These are phyloP conservation scores for Sweltsa coloradensis DNA, from an alignment of 1,140 invertebrate genomes.

Conservation along the genomic window DNA sequence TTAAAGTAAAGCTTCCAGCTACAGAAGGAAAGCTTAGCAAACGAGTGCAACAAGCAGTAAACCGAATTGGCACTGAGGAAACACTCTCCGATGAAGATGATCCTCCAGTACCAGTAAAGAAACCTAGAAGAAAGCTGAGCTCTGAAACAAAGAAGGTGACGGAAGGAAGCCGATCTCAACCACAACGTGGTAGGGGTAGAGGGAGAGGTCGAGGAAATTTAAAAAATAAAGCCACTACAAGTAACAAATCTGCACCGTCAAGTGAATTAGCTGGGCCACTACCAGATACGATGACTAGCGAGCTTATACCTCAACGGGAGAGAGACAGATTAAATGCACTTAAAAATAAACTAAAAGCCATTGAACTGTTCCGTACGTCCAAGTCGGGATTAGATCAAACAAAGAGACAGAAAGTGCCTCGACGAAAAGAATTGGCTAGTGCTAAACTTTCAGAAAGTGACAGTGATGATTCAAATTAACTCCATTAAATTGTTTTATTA, in stretches of 20 bases:
- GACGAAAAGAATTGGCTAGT: slow-evolving; percentile 37
- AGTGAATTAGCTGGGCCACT: no score
- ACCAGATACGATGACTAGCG: no score
- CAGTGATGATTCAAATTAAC: slow-evolving; percentile 22
- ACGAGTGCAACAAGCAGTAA: slow-evolving; percentile 58
- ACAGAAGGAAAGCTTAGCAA: slow-evolving; percentile 54
- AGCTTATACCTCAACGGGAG: slow-evolving; percentile 63
- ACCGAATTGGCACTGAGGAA: slow-evolving; percentile 38
- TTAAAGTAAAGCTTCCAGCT: slow-evolving; percentile 27
- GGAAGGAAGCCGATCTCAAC: no score
- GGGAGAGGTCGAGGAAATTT: slow-evolving; percentile 10
- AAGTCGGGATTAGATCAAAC: slow-evolving; percentile 41
- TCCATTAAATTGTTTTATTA: not conserved
- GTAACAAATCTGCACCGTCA: no score
- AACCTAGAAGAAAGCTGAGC: no score
- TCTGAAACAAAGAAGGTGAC: no score
- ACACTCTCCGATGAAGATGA: no score
- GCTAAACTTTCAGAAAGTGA: slow-evolving; percentile 54
- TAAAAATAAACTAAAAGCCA: slow-evolving; percentile 59
- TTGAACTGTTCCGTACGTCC: slow-evolving; percentile 57
- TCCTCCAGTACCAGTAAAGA: no score
- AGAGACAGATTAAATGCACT: slow-evolving; percentile 46
- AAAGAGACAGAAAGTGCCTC: slow-evolving; percentile 31
- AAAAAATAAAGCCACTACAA: slow-evolving; percentile 19
- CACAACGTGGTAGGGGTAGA: slow-evolving; percentile 14